Base-by-base conservation (phyloP, 2,888 invertebrate species). In the Watsonalla binaria region DNA sequence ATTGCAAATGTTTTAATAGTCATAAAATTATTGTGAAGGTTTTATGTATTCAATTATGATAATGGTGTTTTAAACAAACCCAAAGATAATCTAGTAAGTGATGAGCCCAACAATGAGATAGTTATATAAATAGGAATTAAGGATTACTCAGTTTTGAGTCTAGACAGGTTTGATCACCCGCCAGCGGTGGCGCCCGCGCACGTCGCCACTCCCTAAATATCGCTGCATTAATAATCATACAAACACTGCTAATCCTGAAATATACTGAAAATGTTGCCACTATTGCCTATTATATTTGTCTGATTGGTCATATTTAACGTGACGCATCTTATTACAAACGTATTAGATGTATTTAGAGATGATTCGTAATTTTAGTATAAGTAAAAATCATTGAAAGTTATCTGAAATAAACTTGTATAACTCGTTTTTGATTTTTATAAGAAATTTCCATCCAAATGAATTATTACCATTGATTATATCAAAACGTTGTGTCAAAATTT, bases 81-180 rank as follows among this genome's bases (percentile, higher is more conserved):
- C 1, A 24, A 4, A 24, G 9, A 14, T 14, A 39, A 14, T 15
- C 14, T 37, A 49, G 49, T 49, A 37, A 39, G 37, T 37, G 37
- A 14, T 13, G n/a, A 7, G 24, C 39, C 7, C 37, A 39, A 49
- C 37, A 35, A 15, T 49, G 49, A 49, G 39, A 37, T 37, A 37
- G 49, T 46, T 8, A 46, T 34, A 14, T 45, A 67, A 65, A 64
- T 62, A 70, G 64, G 59, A 52, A 49, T 63, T 46, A 49, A 55
- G 59, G 51, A 62, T 70, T 72, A 72, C 65, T 74, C 73, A 70
- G 74, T 63, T 62, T 53, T 54, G 57, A 56, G 74, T 75, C 75
- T 75, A 75, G 75, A 75, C 75, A 60, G 66, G 66, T 66, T 72
- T 70, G 72, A 65, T 73, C 75, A 68, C 73, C 65, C 63, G 65